Evolutionary conservation across 2,113 vertebrate genomes (phyloP).

Genomic region (Sialia sialis): DNA sequence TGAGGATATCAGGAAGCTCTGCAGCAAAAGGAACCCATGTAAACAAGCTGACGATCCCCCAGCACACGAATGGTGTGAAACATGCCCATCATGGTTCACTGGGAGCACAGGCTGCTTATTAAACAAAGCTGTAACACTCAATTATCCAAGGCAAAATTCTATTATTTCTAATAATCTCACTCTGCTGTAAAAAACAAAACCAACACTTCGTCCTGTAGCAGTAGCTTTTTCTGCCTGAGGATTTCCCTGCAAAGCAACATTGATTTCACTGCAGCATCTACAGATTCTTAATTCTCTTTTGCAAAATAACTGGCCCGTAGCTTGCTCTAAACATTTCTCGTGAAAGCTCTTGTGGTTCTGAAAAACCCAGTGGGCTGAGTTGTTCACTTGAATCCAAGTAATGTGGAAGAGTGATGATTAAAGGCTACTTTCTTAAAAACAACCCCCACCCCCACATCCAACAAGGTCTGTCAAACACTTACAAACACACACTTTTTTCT

Average conservation of each 20-base stretch:
- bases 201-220: background rate
- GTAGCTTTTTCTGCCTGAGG: constrained; percentile 8
- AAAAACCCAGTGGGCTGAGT: background rate
- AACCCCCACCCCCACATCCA: background rate
- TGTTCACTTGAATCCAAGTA: background rate
- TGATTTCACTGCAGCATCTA: constrained; percentile 57
- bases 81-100: background rate
- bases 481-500: no score
- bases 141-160: background rate
- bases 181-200: background rate
- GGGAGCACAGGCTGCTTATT: background rate
- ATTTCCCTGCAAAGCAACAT: constrained; percentile 40
- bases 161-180: background rate
- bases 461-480: background rate
- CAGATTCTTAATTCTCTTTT: background rate
- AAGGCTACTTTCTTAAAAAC: constrained; percentile 57
- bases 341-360: background rate
- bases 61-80: background rate
- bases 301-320: background rate
- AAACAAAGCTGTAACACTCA: background rate
- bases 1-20: constrained; percentile 9
- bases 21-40: constrained; percentile 65
- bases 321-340: background rate
- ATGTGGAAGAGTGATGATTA: background rate
- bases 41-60: constrained; percentile 58